Conservation (phyloP, 2,888 invertebrate genomes). For the Plusia festucae region DNA sequence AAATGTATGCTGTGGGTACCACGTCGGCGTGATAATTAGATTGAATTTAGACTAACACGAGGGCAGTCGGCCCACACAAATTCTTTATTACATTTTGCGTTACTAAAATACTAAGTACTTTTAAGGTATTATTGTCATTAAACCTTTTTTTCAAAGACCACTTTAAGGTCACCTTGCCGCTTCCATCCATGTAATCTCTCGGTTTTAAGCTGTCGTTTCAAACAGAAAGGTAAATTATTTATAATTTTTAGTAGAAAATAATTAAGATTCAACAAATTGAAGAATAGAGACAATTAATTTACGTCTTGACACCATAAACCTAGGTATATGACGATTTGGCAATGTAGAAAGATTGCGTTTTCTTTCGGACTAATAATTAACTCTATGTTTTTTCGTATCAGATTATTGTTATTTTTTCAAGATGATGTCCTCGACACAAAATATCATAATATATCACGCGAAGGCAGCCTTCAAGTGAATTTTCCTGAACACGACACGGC, state of each 20-base stretch:
- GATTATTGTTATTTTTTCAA: not conserved
- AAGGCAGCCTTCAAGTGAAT: not conserved
- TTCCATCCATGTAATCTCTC: not conserved
- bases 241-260: too few relatives aligned
- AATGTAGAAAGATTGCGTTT: not conserved
- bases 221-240: too few relatives aligned
- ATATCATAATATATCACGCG: not conserved
- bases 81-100: constrained; percentile 45
- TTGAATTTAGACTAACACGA: constrained; percentile 54
- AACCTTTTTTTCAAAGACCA: not conserved
- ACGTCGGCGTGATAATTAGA: constrained; percentile 59
- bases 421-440: not conserved
- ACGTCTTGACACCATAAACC: too few relatives aligned
- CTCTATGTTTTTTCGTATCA: not conserved
- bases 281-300: not conserved
- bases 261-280: not conserved
- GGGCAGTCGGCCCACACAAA: constrained; percentile 46
- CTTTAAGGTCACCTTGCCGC: not conserved
- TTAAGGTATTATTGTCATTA: constrained; percentile 27
- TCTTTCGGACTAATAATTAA: not conserved
- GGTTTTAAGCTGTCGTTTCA: not conserved
- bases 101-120: constrained; percentile 45
- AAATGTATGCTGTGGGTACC: constrained; percentile 41
- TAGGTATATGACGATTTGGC: too few relatives aligned
- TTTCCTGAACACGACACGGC: constrained; percentile 8